These are phyloP conservation scores for Notolepis coatsorum DNA, from an alignment of 2,797 vertebrate genomes.

Conservation along the genomic window DNA sequence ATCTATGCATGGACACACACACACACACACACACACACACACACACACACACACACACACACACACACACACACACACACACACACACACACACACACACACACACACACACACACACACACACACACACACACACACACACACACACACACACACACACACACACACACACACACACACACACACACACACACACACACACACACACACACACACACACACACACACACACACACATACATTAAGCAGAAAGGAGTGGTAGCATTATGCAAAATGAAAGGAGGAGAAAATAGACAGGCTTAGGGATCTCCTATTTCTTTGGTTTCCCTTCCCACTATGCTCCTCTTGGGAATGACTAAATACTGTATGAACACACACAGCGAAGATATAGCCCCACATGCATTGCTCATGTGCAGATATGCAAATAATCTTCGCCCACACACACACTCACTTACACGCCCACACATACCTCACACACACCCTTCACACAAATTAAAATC, in stretches of 20 bases:
- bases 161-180: conserved; percentile 25
- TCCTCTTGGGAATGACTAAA: no score
- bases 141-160: background rate
- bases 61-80: conserved; percentile 13
- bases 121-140: conserved; percentile 12
- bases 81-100: background rate
- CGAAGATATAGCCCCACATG: conserved; percentile 7
- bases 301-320: conserved; percentile 28
- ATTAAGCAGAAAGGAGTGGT: background rate
- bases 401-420: conserved; percentile 15
- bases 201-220: conserved; percentile 8
- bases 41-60: conserved; percentile 14
- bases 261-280: conserved; percentile 45
- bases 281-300: conserved; percentile 28
- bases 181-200: conserved; percentile 16
- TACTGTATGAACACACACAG: background rate
- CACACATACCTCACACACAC: conserved; percentile 1
- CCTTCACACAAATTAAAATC: conserved; percentile 22
- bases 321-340: conserved; percentile 15
- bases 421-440: conserved; percentile 14
- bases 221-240: conserved; percentile 1
- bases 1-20: conserved; percentile 7
- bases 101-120: background rate
- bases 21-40: conserved; percentile 21
- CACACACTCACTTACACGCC: background rate